Evolutionary conservation across 2,888 invertebrate species (phyloP).

Genomic region (Ectemnius lituratus): DNA sequence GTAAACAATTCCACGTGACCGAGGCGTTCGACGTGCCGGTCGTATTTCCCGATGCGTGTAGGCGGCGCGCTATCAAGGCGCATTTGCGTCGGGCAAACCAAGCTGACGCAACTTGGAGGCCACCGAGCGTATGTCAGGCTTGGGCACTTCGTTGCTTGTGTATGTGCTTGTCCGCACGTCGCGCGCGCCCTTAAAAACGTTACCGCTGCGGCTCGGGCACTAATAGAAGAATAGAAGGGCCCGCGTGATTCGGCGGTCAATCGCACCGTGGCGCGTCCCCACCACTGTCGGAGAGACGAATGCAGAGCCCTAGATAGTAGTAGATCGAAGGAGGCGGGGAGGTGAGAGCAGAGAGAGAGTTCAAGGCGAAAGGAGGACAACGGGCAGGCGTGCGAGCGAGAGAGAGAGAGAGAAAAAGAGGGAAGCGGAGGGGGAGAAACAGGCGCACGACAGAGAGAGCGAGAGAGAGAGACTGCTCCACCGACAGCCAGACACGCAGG

Average conservation of each 20-base stretch:
- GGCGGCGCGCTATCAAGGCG: too few species aligned
- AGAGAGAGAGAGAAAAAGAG: background rate
- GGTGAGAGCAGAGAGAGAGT: slow-evolving; percentile 21
- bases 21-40: background rate
- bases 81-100: too few species aligned
- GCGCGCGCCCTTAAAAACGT: too few species aligned
- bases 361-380: slow-evolving; percentile 11
- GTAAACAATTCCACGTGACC: slow-evolving; percentile 7
- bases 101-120: too few species aligned
- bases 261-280: background rate
- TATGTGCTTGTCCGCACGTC: too few species aligned
- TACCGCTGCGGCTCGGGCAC: too few species aligned
- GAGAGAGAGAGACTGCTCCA: background rate
- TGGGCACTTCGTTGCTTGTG: too few species aligned
- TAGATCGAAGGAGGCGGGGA: slow-evolving; percentile 5
- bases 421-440: background rate
- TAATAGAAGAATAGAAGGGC: background rate
- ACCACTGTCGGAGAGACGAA: background rate
- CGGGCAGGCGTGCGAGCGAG: background rate
- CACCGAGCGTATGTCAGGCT: too few species aligned
- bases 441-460: background rate
- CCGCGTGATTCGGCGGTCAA: slow-evolving; percentile 7
- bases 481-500: slow-evolving; percentile 5
- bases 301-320: slow-evolving; percentile 1
- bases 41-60: background rate